Evolutionary conservation across 1,140 invertebrate genomes (phyloP).

Genomic region (Neotoxoptera formosana): DNA sequence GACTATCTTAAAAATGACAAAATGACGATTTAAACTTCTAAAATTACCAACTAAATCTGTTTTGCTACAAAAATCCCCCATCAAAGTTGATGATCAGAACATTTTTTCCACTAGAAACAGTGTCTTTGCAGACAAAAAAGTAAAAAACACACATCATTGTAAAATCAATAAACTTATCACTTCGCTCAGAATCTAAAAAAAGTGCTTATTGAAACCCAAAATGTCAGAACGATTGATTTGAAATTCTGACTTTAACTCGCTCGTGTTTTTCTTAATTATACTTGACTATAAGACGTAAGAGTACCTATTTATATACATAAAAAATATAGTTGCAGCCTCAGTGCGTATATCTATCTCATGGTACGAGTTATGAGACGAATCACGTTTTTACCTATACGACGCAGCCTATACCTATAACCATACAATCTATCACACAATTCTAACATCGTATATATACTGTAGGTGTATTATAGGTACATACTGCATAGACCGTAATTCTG

Average conservation of each 20-base stretch:
- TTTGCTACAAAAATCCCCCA: no score
- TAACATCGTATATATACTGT: neutral
- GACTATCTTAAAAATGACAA: no score
- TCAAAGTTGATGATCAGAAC: neutral
- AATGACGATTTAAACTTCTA: no score
- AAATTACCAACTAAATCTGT: no score
- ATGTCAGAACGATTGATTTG: neutral
- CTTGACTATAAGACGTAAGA: neutral
- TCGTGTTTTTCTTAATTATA: neutral
- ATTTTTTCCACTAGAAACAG: neutral
- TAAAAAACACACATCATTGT: neutral
- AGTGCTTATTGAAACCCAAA: neutral
- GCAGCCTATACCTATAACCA: neutral
- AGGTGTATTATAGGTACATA: neutral
- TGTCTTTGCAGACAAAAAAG: no score
- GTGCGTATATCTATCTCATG: neutral
- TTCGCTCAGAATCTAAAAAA: neutral
- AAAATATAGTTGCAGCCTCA: no score
- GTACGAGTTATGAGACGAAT: neutral
- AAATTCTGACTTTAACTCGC: neutral
- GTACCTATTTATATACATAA: no score
- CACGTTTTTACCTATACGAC: neutral
- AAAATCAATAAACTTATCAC: neutral
- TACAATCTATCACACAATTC: neutral
- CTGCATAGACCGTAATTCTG: neutral